Evolutionary conservation across 2,113 vertebrate species (phyloP).

Genomic region (Eclectus roratus): DNA sequence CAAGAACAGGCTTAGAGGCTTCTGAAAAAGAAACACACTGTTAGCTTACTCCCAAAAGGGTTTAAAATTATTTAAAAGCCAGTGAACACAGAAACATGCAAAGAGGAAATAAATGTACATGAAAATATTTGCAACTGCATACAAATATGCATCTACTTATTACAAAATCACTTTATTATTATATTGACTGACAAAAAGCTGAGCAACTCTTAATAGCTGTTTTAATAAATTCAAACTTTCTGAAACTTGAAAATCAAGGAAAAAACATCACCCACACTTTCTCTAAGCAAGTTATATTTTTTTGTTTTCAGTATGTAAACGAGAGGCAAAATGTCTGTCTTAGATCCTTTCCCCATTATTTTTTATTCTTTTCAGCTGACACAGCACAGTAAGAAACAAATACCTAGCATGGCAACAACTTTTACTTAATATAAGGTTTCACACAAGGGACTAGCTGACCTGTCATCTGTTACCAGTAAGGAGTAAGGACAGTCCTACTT

Average conservation of each 20-base stretch:
- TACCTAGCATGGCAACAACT: neutral
- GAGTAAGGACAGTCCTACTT: neutral
- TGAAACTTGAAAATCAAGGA: neutral
- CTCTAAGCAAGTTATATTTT: neutral
- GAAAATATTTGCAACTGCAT: neutral
- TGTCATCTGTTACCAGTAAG: neutral
- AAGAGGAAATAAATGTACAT: neutral
- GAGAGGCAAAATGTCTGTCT: neutral
- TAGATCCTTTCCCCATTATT: neutral
- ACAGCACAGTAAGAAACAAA: neutral
- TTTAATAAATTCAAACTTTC: neutral
- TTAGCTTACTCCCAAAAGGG: neutral
- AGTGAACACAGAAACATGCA: neutral
- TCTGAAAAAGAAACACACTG: slow-evolving; percentile 69
- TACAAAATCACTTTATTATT: neutral
- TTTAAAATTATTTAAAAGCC: neutral
- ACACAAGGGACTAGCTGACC: neutral
- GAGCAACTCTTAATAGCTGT: neutral
- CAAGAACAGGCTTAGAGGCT: slow-evolving; percentile 80
- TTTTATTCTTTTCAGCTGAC: neutral
- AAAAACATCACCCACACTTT: neutral
- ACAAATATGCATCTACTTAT: neutral
- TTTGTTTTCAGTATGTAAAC: neutral
- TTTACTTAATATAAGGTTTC: neutral
- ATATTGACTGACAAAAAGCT: neutral